Percentiles rank a stretch among this genome's conserved stretches.
phyloP scores from a whole-genome alignment of 2,797 vertebrate genomes.

The Microtus californicus region DNA sequence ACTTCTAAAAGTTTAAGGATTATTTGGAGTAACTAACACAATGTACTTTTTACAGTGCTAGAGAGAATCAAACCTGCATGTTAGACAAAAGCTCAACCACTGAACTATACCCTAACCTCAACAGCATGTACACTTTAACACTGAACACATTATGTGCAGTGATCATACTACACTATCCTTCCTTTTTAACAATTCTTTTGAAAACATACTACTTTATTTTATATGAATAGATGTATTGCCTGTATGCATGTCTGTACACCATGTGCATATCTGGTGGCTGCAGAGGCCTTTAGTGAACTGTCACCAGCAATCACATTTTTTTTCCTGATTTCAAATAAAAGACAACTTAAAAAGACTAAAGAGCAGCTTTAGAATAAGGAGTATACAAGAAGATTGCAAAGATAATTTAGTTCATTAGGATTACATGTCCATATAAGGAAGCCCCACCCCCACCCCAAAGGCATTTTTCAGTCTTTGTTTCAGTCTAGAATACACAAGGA shows the following conservation, averaged over 20 bases:
- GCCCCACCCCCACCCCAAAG: not conserved
- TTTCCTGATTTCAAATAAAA: conserved; percentile 48
- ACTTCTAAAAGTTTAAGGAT: not conserved
- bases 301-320: conserved; percentile 9
- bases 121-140: not conserved
- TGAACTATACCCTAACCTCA: not conserved
- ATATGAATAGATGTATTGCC: not conserved
- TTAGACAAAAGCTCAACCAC: not conserved
- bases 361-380: conserved; percentile 37
- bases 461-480: not conserved
- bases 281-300: conserved; percentile 20
- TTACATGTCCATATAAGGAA: not conserved
- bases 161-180: not conserved
- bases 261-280: not conserved
- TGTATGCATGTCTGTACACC: not conserved
- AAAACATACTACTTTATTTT: not conserved
- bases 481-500: not conserved
- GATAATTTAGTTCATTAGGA: not conserved
- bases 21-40: not conserved
- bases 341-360: not conserved
- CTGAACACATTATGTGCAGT: not conserved
- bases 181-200: not conserved
- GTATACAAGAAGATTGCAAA: conserved; percentile 35
- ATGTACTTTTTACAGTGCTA: not conserved
- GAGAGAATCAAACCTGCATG: not conserved